Percentiles rank a stretch among this genome's conserved stretches.
Evolutionary conservation across 2,113 vertebrate genomes (phyloP).

Genomic region (Ciconia boyciana): DNA sequence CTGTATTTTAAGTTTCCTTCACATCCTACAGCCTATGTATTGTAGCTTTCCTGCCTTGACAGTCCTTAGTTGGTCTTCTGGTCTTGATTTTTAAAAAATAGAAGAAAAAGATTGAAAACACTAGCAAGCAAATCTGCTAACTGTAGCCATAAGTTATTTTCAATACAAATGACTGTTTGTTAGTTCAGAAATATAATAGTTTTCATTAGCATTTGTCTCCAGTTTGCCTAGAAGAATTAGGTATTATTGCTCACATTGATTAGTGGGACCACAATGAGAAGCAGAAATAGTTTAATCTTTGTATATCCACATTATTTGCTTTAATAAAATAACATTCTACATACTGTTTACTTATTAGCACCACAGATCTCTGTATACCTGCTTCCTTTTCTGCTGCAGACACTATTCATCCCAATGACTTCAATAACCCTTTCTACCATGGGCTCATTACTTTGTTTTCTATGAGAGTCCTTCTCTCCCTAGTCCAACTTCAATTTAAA

Average conservation of each 20-base stretch:
- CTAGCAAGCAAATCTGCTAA: neutral
- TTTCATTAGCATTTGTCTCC: neutral
- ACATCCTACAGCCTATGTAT: neutral
- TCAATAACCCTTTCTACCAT: neutral
- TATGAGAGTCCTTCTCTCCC: neutral
- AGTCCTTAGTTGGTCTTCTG: neutral
- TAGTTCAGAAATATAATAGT: neutral
- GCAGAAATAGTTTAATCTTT: neutral
- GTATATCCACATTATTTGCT: neutral
- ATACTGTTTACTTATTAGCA: neutral
- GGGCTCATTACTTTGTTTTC: neutral
- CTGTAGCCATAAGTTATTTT: neutral
- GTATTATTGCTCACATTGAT: neutral
- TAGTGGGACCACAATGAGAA: neutral
- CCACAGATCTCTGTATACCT: neutral
- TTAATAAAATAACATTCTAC: neutral
- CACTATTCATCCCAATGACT: neutral
- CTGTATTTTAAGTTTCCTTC: neutral
- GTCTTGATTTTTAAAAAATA: neutral
- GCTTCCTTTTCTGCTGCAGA: neutral
- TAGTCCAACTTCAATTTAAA: neutral
- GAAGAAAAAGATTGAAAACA: neutral
- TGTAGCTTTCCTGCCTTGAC: neutral
- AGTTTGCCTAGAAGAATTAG: neutral
- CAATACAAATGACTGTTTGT: neutral